A percentile compares a stretch with the other conserved stretches of the same genome.
These are phyloP conservation scores for Fringilla coelebs DNA, from an alignment of 2,797 vertebrate species.

Conservation along the genomic window DNA sequence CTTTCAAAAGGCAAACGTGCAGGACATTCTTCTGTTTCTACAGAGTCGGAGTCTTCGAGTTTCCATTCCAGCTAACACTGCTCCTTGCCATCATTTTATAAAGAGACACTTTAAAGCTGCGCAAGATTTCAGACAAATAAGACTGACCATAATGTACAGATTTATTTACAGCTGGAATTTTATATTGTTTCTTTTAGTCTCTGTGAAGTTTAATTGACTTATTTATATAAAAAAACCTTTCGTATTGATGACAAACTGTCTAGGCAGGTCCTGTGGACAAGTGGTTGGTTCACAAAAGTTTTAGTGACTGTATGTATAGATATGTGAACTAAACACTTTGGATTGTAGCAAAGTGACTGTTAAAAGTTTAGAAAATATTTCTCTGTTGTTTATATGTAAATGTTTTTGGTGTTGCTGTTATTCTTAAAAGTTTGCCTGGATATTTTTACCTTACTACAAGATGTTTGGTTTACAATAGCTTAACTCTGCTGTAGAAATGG, in stretches of 20 bases:
- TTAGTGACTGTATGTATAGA: constrained; percentile 59
- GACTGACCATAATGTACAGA: constrained; percentile 78
- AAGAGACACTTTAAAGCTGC: constrained; percentile 60
- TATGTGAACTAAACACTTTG: constrained; percentile 65
- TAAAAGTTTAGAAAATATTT: constrained; percentile 64
- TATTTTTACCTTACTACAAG: constrained; percentile 38
- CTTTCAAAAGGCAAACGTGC: constrained; percentile 91
- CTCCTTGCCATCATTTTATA: not conserved
- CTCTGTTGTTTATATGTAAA: constrained; percentile 72
- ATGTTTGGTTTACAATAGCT: constrained; percentile 68
- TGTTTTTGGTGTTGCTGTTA: constrained; percentile 55
- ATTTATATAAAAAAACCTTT: constrained; percentile 79
- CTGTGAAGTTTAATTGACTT: constrained; percentile 73
- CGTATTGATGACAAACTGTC: constrained; percentile 64
- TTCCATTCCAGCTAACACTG: constrained; percentile 91
- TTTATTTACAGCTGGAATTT: constrained; percentile 74
- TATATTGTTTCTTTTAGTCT: constrained; percentile 73
- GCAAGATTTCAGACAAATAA: constrained; percentile 59
- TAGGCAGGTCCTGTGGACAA: constrained; percentile 79
- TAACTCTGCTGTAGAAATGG: constrained; percentile 68
- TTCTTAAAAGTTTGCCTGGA: constrained; percentile 18
- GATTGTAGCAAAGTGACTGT: constrained; percentile 59
- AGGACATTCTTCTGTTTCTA: constrained; percentile 92
- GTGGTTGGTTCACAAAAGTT: constrained; percentile 67
- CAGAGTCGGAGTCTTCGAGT: constrained; percentile 96